Conservation (phyloP, 2,113 vertebrate species). For the Hoplias malabaricus region DNA sequence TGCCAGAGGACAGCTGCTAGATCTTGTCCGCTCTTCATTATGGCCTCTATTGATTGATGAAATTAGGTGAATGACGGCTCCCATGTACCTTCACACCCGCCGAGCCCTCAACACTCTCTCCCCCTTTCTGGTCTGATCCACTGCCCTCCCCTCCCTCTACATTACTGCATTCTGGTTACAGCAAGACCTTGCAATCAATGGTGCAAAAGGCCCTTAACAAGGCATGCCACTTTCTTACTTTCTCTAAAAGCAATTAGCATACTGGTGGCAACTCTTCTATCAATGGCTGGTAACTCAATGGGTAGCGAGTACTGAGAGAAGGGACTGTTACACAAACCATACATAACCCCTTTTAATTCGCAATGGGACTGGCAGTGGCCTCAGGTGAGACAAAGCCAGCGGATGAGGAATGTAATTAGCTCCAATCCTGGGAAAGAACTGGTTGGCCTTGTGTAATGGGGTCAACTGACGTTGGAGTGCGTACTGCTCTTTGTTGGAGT, state of each 20-base stretch:
- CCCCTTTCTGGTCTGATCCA: not conserved
- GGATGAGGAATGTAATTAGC: conserved; percentile 59
- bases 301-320: conserved; percentile 49
- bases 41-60: conserved; percentile 61
- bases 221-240: conserved; percentile 66
- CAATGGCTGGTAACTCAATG: conserved; percentile 71
- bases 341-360: conserved; percentile 31
- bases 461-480: conserved; percentile 55
- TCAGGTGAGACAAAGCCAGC: conserved; percentile 29
- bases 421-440: conserved; percentile 55
- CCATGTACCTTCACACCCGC: conserved; percentile 37
- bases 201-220: conserved; percentile 64
- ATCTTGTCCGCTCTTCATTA: conserved; percentile 55
- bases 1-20: conserved; percentile 57
- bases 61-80: conserved; percentile 60
- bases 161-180: conserved; percentile 67
- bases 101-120: conserved; percentile 18
- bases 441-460: conserved; percentile 50
- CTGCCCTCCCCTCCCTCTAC: conserved; percentile 23
- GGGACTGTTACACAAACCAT: conserved; percentile 22
- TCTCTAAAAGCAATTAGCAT: conserved; percentile 72
- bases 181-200: conserved; percentile 65
- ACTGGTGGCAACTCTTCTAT: conserved; percentile 69
- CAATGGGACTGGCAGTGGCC: conserved; percentile 8
- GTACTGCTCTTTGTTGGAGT: conserved; percentile 24